These are phyloP conservation scores for Luehdorfia chinensis DNA, from an alignment of 1,140 invertebrate species.

Conservation along the genomic window DNA sequence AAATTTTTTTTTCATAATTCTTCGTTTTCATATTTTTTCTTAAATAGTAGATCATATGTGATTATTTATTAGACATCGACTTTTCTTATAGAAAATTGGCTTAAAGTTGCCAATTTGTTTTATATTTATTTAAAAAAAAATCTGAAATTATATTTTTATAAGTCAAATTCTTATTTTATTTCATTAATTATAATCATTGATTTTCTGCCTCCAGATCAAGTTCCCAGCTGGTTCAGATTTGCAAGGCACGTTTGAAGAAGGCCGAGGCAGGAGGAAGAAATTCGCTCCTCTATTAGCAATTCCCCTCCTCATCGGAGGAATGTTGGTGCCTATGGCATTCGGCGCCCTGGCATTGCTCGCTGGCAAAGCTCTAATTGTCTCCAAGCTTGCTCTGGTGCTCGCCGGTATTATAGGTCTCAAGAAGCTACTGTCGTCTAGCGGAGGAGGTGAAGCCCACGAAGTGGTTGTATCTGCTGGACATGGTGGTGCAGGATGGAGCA, in stretches of 20 bases:
- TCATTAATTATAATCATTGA: too few species aligned
- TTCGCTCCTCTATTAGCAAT: slow-evolving; percentile 84
- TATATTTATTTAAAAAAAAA: too few species aligned
- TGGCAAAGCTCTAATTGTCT: slow-evolving; percentile 89
- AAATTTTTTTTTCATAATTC: too few species aligned
- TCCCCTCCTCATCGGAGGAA: slow-evolving; percentile 86
- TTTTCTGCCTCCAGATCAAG: slow-evolving; percentile 77
- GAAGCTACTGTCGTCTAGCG: slow-evolving; percentile 83
- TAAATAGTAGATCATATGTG: too few species aligned
- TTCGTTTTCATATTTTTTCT: too few species aligned
- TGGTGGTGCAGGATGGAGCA: slow-evolving; percentile 83
- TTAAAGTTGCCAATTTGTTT: too few species aligned
- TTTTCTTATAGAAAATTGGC: too few species aligned
- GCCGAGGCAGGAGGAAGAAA: slow-evolving; percentile 83
- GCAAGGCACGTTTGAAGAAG: slow-evolving; percentile 79
- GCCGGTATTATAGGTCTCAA: slow-evolving; percentile 90
- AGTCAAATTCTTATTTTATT: too few species aligned
- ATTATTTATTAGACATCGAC: too few species aligned
- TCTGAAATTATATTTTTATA: too few species aligned
- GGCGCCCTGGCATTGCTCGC: slow-evolving; percentile 87
- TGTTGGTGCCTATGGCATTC: slow-evolving; percentile 86
- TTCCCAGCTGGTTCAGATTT: slow-evolving; percentile 81
- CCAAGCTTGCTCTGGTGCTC: slow-evolving; percentile 87
- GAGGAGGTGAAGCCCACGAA: slow-evolving; percentile 81
- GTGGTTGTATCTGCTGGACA: slow-evolving; percentile 84